Conservation (phyloP, 2,797 vertebrate genomes). For the Otolemur crassicaudatus region DNA sequence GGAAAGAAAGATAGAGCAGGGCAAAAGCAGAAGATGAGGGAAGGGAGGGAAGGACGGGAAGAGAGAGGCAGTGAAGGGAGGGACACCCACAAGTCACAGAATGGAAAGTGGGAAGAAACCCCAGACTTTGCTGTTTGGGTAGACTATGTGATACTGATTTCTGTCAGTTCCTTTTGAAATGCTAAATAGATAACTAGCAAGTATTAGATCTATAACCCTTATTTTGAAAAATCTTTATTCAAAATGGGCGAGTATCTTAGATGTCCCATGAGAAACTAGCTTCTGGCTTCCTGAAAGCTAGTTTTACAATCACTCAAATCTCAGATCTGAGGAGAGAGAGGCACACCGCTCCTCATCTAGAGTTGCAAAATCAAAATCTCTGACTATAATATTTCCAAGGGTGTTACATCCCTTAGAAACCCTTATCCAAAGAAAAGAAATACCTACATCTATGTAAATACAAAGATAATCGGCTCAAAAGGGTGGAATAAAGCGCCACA, state of each 20-base stretch:
- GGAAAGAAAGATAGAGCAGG: not conserved
- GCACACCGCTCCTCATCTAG: not conserved
- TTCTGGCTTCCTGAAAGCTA: not conserved
- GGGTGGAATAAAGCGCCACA: not conserved
- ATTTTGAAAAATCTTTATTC: not conserved
- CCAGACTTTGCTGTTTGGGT: not conserved
- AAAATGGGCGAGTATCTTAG: not conserved
- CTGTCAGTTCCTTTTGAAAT: not conserved
- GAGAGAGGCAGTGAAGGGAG: not conserved
- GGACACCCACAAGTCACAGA: not conserved
- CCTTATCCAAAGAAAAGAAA: not conserved
- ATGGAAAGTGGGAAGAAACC: not conserved
- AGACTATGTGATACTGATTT: not conserved
- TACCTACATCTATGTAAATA: not conserved
- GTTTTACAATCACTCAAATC: not conserved
- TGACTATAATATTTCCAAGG: not conserved
- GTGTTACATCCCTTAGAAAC: not conserved
- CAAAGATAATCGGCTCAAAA: not conserved
- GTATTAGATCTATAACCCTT: not conserved
- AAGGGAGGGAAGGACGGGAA: not conserved
- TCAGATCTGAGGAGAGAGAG: not conserved
- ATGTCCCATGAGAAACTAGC: not conserved
- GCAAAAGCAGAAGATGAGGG: not conserved
- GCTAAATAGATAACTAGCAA: not conserved
- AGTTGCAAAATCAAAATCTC: constrained; percentile 30